Percentiles rank a stretch among this genome's conserved stretches.
phyloP scores from a whole-genome alignment of 1,140 invertebrate genomes.

The Venturia canescens region DNA sequence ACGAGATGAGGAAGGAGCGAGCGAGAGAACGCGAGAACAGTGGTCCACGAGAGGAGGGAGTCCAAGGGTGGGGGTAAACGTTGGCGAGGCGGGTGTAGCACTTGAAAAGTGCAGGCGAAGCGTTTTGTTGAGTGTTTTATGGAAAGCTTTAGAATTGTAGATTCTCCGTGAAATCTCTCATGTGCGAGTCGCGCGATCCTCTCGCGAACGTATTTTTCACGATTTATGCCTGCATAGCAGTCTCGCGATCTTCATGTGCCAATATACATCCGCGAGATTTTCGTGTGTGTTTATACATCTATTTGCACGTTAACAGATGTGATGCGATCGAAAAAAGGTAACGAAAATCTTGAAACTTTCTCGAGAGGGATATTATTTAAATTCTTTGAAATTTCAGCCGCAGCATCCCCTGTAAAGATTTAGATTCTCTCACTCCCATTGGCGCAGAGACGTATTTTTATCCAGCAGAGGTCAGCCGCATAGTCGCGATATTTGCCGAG shows the following conservation, averaged over 20 bases:
- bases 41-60: neutral
- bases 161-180: slow-evolving; percentile 60
- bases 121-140: slow-evolving; percentile 76
- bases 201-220: slow-evolving; percentile 30
- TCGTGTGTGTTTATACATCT: neutral
- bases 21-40: slow-evolving; percentile 37
- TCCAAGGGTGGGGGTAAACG: slow-evolving; percentile 13
- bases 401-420: neutral
- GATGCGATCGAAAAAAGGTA: slow-evolving; percentile 2
- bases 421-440: neutral
- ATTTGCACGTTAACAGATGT: neutral
- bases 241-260: slow-evolving; percentile 34
- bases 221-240: slow-evolving; percentile 52
- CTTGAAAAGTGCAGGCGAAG: slow-evolving; percentile 75
- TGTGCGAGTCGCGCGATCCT: neutral
- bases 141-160: slow-evolving; percentile 77
- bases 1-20: neutral
- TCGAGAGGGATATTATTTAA: slow-evolving; percentile 64
- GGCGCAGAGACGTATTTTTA: slow-evolving; percentile 9
- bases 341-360: slow-evolving; percentile 1
- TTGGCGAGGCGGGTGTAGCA: slow-evolving; percentile 54
- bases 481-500: neutral
- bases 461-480: neutral
- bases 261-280: neutral
- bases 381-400: slow-evolving; percentile 61